phyloP scores from a whole-genome alignment of 2,888 invertebrate species.

The Andrena minutula region DNA sequence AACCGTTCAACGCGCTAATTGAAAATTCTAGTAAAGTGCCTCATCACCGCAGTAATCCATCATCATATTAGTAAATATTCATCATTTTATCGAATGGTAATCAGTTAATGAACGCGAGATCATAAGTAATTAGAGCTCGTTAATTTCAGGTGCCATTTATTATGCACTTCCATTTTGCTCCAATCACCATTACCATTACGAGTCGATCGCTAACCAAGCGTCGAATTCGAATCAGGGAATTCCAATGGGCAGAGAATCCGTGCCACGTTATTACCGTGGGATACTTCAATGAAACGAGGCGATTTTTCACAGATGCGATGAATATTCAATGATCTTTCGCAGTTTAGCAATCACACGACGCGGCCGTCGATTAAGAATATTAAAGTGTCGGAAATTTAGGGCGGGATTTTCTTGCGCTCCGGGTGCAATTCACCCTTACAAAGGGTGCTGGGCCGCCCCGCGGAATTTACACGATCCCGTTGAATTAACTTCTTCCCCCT shows the following conservation, averaged over 20 bases:
- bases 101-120: neutral
- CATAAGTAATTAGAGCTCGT: conserved; percentile 6
- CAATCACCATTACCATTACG: neutral
- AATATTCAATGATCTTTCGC: neutral
- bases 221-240: neutral
- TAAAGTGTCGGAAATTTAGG: neutral
- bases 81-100: neutral
- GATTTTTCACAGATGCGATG: neutral
- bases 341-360: neutral
- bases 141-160: conserved; percentile 1
- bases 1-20: no score
- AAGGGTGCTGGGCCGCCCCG: neutral
- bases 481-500: conserved; percentile 37
- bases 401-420: neutral
- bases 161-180: neutral
- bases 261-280: neutral
- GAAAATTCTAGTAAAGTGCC: no score
- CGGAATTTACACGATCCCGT: conserved; percentile 39
- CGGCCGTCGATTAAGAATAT: no score
- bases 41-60: neutral
- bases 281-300: neutral
- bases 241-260: neutral
- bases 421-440: neutral
- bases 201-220: neutral
- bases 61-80: neutral